A percentile compares a stretch with the other conserved stretches of the same genome.
Conservation (phyloP, 1,140 invertebrate genomes). For the Pteromalus puparum region DNA sequence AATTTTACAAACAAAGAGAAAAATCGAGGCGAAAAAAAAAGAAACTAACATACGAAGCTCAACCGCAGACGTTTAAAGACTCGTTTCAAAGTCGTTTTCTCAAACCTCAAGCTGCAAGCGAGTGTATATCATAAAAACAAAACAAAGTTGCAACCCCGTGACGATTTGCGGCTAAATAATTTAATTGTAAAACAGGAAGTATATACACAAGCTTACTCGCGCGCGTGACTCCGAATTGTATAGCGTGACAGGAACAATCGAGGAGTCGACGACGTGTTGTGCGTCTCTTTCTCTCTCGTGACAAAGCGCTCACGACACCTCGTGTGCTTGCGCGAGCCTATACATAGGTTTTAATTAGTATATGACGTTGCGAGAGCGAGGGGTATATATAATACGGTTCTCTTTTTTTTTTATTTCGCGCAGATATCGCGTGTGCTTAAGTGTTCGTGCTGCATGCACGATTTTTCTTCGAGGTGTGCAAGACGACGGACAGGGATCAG, state of each 20-base stretch:
- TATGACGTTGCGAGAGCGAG: slow-evolving; percentile 46
- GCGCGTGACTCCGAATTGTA: slow-evolving; percentile 1
- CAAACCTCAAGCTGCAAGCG: background rate
- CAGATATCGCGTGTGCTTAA: slow-evolving; percentile 53
- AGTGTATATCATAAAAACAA: background rate
- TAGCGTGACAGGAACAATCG: slow-evolving; percentile 47
- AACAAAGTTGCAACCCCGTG: background rate
- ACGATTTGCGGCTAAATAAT: background rate
- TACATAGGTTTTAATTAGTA: slow-evolving; percentile 53
- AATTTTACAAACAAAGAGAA: background rate
- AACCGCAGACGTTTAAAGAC: background rate
- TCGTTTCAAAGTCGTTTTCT: background rate
- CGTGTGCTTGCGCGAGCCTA: slow-evolving; percentile 16
- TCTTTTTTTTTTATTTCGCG: slow-evolving; percentile 52
- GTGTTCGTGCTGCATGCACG: slow-evolving; percentile 51
- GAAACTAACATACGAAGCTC: background rate
- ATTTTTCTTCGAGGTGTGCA: background rate
- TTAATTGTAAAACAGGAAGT: slow-evolving; percentile 4
- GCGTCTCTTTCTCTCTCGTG: slow-evolving; percentile 52
- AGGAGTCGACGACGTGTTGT: slow-evolving; percentile 49
- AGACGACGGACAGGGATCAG: slow-evolving; percentile 40
- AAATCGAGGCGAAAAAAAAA: background rate
- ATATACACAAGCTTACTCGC: background rate
- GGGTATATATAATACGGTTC: slow-evolving; percentile 32
- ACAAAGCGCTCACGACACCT: slow-evolving; percentile 61